Evolutionary conservation across 2,888 invertebrate species (phyloP), one percentile per base, ranked within the genome.

Genomic region (Phyto melanocephala): DNA sequence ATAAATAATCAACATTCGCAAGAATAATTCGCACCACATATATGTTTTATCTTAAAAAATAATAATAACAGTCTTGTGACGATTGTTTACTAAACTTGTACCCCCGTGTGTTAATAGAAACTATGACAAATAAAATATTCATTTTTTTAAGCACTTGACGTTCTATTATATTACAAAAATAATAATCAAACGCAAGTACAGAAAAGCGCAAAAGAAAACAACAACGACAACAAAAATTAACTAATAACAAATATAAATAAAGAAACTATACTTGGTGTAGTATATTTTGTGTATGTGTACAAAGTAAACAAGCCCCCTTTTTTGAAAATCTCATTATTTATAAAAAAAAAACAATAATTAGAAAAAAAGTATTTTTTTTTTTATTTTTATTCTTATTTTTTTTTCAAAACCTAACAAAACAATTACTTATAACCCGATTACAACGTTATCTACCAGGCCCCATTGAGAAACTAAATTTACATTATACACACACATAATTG

Each of bases 281-380:
- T 22, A n/a, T 42, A 24, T 5, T 15, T 42, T 42, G 20, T 42
- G 42, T 45, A 22, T 40, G 15, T 24, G 3, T 28, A 28, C 4
- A 24, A 67, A 54, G 24, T 67, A 67, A 67, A 67, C 67, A 67
- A 67, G 67, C 67, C 67, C 50, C 67, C 67, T 37, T 67, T 52
- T 52, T 28, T 28, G 3, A 28, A 28, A 5, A 6, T 6, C 28
- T 28, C 6, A 28, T 28, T 6, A n/a, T n/a, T n/a, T n/a, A n/a
- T n/a, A n/a, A n/a, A n/a, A n/a, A n/a, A n/a, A n/a, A n/a, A n/a
- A n/a, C n/a, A n/a, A n/a, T n/a, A n/a, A n/a, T n/a, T n/a, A n/a
- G n/a, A n/a, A n/a, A n/a, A n/a, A n/a, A n/a, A n/a, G n/a, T n/a
- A n/a, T n/a, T n/a, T n/a, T n/a, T n/a, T n/a, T n/a, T n/a, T n/a